Conservation (phyloP, 2,888 invertebrate genomes). For the Thysanoteuthis rhombus region DNA sequence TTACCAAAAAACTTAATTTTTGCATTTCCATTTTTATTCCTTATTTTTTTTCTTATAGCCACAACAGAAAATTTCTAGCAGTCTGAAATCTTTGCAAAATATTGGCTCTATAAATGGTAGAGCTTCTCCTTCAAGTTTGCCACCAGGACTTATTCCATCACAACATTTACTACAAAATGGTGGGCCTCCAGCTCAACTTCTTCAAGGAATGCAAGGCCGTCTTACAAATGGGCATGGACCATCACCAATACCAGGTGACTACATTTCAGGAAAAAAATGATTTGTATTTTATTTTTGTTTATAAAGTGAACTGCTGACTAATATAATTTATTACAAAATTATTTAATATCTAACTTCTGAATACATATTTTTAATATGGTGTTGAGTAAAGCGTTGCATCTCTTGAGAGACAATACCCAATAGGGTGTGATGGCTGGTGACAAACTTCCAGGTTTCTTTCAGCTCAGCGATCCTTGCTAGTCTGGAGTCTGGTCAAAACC, state of each 20-base stretch:
- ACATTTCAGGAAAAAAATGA: not conserved
- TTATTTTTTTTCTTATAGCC: not conserved
- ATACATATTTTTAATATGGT: too few species aligned
- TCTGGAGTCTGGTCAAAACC: too few species aligned
- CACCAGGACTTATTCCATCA: conserved; percentile 23
- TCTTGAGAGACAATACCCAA: too few species aligned
- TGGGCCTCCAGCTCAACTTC: not conserved
- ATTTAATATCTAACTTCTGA: too few species aligned
- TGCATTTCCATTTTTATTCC: not conserved
- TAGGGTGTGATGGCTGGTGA: too few species aligned
- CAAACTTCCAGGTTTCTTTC: too few species aligned
- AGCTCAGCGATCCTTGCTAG: too few species aligned
- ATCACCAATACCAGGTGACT: conserved; percentile 19
- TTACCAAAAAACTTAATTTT: too few species aligned
- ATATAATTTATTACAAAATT: too few species aligned
- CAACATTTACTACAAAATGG: conserved; percentile 28
- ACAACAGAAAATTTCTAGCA: conserved; percentile 19
- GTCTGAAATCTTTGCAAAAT: conserved; percentile 20
- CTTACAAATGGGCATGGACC: conserved; percentile 29
- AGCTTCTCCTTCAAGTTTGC: conserved; percentile 18
- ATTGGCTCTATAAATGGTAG: conserved; percentile 24
- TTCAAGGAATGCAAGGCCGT: conserved; percentile 28
- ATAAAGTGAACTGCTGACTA: too few species aligned
- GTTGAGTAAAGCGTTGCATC: too few species aligned
- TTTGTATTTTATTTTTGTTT: too few species aligned